Evolutionary conservation across 2,888 invertebrate genomes (phyloP).

Genomic region (Eueremaeus valkanovi): DNA sequence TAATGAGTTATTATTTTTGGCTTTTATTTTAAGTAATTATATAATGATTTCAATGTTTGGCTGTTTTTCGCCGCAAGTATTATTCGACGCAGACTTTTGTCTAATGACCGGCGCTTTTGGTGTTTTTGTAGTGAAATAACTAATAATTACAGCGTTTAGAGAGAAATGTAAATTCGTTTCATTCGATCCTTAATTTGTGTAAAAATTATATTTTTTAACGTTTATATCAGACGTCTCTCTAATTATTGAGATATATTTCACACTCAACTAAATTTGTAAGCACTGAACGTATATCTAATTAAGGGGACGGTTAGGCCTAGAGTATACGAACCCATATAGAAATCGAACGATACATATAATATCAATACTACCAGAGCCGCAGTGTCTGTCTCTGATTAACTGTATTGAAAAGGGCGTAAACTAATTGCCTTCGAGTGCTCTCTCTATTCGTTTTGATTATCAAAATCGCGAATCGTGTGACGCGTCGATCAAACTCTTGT

Average conservation of each 20-base stretch:
- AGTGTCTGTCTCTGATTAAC: not conserved
- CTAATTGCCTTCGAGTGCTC: slow-evolving; percentile 23
- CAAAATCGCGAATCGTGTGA: slow-evolving; percentile 27
- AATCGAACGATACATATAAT: no score
- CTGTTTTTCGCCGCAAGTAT: not conserved
- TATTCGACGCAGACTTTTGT: not conserved
- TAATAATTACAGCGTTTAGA: slow-evolving; percentile 9
- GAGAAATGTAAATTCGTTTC: not conserved
- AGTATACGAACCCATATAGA: no score
- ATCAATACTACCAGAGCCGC: no score
- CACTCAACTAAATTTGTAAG: slow-evolving; percentile 32
- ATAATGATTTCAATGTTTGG: slow-evolving; percentile 22
- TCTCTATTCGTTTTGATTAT: slow-evolving; percentile 28
- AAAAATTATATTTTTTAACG: not conserved
- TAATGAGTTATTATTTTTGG: slow-evolving; percentile 27
- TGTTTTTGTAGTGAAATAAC: not conserved
- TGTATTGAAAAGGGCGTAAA: slow-evolving; percentile 7
- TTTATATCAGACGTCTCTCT: slow-evolving; percentile 25
- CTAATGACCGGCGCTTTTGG: slow-evolving; percentile 15
- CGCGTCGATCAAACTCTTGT: slow-evolving; percentile 19
- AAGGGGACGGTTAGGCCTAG: no score
- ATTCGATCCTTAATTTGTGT: not conserved
- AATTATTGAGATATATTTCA: slow-evolving; percentile 29
- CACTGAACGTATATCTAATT: slow-evolving; percentile 30
- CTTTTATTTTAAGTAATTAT: slow-evolving; percentile 7